phyloP scores from a whole-genome alignment of 2,113 vertebrate species.

The Nematolebias whitei region DNA sequence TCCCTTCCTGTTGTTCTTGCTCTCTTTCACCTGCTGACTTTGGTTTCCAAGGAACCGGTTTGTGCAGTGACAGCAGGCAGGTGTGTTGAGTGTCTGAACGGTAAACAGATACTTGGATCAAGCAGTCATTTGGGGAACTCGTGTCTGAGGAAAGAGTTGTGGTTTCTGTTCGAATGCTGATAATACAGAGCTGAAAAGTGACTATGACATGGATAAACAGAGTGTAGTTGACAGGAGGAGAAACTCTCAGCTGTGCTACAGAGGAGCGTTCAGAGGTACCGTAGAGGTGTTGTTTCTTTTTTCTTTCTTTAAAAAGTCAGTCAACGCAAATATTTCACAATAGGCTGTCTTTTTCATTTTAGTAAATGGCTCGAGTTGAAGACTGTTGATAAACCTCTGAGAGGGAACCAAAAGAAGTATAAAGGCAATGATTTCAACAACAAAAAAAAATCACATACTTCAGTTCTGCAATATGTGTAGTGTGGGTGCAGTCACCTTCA shows the following conservation, averaged over 20 bases:
- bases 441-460: slow-evolving; percentile 24
- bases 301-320: neutral
- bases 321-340: fast-evolving
- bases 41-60: slow-evolving; percentile 70
- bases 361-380: neutral
- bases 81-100: slow-evolving; percentile 9
- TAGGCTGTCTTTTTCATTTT: slow-evolving; percentile 1
- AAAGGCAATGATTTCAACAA: slow-evolving; percentile 2
- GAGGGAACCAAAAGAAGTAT: neutral
- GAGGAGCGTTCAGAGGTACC: slow-evolving; percentile 49
- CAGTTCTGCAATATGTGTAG: neutral
- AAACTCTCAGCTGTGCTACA: slow-evolving; percentile 16
- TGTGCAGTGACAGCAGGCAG: slow-evolving; percentile 43
- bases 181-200: neutral
- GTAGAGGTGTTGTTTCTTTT: too few relatives aligned
- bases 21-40: slow-evolving; percentile 34
- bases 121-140: slow-evolving; percentile 10
- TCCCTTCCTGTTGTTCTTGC: slow-evolving; percentile 21
- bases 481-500: slow-evolving; percentile 7
- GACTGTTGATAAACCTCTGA: neutral
- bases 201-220: slow-evolving; percentile 30
- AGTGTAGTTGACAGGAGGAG: neutral
- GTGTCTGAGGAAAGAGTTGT: neutral
- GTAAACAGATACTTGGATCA: slow-evolving; percentile 24
- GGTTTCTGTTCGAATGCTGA: slow-evolving; percentile 6